A percentile compares a stretch with the other conserved stretches of the same genome.
phyloP scores from a whole-genome alignment of 2,113 vertebrate species.

The Petrocephalus zakoni region DNA sequence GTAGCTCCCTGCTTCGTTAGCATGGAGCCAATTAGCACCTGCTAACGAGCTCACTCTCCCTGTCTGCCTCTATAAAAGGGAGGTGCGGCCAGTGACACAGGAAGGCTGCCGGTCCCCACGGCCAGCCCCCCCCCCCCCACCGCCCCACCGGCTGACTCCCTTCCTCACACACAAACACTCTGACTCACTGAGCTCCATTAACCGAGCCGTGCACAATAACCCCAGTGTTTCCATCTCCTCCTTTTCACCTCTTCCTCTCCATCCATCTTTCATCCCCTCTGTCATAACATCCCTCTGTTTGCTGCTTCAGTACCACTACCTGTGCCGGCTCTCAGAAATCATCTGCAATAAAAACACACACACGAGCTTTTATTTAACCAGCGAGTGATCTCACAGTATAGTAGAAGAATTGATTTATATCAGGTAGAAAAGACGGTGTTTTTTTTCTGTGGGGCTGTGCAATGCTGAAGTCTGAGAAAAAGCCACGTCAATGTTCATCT shows the following conservation, averaged over 20 bases:
- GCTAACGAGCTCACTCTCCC: constrained; percentile 38
- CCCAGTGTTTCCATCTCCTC: neutral
- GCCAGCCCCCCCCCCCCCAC: neutral
- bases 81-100: constrained; percentile 21
- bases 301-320: neutral
- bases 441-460: neutral
- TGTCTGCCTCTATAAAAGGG: constrained; percentile 15
- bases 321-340: neutral
- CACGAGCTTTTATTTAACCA: neutral
- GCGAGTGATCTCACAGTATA: neutral
- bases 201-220: constrained; percentile 1
- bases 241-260: constrained; percentile 20
- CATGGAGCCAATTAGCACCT: constrained; percentile 46
- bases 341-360: neutral
- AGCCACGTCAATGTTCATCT: neutral
- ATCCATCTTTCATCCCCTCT: constrained; percentile 27
- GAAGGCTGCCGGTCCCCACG: constrained; percentile 18
- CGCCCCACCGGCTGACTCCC: neutral
- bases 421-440: neutral
- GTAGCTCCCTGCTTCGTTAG: constrained; percentile 37
- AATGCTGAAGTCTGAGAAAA: neutral
- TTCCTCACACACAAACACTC: constrained; percentile 9
- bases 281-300: neutral
- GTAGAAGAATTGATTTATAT: neutral
- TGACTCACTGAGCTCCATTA: constrained; percentile 16